phyloP scores from a whole-genome alignment of 2,113 vertebrate species.

The Crotalus helleri region DNA sequence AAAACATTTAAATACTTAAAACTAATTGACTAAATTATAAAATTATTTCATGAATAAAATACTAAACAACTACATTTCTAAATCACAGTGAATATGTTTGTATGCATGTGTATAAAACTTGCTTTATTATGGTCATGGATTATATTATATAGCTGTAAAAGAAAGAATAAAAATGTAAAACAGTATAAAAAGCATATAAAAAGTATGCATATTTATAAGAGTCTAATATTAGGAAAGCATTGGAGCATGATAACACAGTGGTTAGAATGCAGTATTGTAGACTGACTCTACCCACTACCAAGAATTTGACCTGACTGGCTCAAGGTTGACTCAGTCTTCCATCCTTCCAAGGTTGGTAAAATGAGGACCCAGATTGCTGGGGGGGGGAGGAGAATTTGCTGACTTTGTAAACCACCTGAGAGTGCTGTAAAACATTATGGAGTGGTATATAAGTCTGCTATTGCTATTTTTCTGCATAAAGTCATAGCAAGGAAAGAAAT shows the following conservation, averaged over 20 bases:
- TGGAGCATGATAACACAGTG: neutral
- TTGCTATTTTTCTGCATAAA: neutral
- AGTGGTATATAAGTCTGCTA: neutral
- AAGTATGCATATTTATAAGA: neutral
- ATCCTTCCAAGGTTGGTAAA: neutral
- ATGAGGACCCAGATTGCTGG: neutral
- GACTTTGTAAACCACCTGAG: neutral
- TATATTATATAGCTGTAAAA: neutral
- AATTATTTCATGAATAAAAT: neutral
- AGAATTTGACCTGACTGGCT: neutral
- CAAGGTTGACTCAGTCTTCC: neutral
- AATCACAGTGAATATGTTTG: neutral
- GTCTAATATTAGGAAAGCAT: neutral
- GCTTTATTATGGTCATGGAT: neutral
- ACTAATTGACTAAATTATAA: neutral
- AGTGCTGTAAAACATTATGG: neutral
- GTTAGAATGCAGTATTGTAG: neutral
- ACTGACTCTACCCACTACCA: neutral
- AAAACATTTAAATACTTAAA: neutral
- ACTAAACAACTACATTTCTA: neutral
- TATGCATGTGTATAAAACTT: neutral
- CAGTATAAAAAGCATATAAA: neutral
- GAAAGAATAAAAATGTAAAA: neutral
- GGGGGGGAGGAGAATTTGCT: neutral
- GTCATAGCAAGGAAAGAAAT: neutral